These are phyloP conservation scores for Strix aluco DNA, from an alignment of 2,113 vertebrate genomes.

Conservation along the genomic window DNA sequence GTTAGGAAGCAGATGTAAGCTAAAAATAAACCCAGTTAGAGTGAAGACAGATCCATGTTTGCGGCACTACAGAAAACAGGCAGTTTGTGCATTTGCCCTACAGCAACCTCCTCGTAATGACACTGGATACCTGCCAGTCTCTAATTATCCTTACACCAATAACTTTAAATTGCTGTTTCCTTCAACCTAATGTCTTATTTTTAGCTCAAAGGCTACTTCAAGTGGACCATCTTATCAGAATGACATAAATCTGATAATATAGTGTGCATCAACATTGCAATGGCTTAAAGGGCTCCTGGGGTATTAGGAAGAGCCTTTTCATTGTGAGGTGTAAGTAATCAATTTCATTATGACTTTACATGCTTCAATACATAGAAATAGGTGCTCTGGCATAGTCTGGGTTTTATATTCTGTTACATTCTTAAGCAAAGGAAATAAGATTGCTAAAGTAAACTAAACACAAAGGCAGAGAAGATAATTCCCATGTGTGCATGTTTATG, in stretches of 20 bases:
- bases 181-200: neutral
- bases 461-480: neutral
- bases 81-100: slow-evolving; percentile 1
- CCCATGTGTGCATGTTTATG: neutral
- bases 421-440: neutral
- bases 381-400: neutral
- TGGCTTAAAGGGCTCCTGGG: neutral
- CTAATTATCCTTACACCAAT: slow-evolving; percentile 23
- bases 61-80: neutral
- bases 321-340: neutral
- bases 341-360: neutral
- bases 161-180: slow-evolving; percentile 21
- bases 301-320: neutral
- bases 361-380: neutral
- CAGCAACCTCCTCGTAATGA: neutral
- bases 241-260: neutral
- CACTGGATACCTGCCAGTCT: neutral
- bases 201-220: neutral
- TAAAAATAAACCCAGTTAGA: slow-evolving; percentile 22
- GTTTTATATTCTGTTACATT: neutral
- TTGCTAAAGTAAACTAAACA: neutral
- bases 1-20: neutral
- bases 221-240: neutral
- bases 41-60: neutral
- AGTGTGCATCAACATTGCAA: neutral